A percentile compares a stretch with the other conserved stretches of the same genome.
Evolutionary conservation across 1,140 invertebrate genomes (phyloP).

Genomic region (Phymorhynchus buccinoides): DNA sequence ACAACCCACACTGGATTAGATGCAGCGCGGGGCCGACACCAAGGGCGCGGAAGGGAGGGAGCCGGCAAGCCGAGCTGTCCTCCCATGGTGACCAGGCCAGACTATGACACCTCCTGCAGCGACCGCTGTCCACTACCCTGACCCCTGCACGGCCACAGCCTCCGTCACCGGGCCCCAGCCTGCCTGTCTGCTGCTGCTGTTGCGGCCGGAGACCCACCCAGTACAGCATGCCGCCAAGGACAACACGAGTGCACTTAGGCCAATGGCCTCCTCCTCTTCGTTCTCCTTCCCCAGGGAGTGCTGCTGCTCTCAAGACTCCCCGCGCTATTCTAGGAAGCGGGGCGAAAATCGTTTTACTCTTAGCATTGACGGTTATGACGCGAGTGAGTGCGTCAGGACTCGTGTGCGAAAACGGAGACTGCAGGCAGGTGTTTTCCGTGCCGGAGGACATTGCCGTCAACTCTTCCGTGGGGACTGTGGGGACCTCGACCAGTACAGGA

Average conservation of each 20-base stretch:
- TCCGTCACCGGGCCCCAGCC: too few relatives aligned
- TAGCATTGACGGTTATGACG: not conserved
- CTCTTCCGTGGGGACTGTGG: constrained; percentile 30
- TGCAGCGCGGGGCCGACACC: not conserved
- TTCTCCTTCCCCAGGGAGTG: too few relatives aligned
- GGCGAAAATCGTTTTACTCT: not conserved
- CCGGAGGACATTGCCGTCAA: constrained; percentile 5
- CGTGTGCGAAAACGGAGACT: not conserved
- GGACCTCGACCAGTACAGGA: not conserved
- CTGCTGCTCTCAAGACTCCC: too few relatives aligned
- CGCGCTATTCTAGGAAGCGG: too few relatives aligned
- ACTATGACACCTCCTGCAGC: constrained; percentile 20
- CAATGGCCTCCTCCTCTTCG: not conserved
- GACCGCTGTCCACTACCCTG: not conserved
- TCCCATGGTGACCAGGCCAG: constrained; percentile 25
- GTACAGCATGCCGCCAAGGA: constrained; percentile 9
- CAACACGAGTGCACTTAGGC: not conserved
- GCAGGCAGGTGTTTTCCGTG: constrained; percentile 21
- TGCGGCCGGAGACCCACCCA: not conserved
- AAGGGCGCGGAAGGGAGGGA: not conserved
- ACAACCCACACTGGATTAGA: not conserved
- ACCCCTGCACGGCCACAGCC: not conserved
- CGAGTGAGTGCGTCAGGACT: not conserved
- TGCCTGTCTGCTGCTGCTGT: too few relatives aligned
- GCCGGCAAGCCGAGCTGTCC: too few relatives aligned